Conservation (phyloP, 2,888 invertebrate genomes). For the Perdita meconis region DNA sequence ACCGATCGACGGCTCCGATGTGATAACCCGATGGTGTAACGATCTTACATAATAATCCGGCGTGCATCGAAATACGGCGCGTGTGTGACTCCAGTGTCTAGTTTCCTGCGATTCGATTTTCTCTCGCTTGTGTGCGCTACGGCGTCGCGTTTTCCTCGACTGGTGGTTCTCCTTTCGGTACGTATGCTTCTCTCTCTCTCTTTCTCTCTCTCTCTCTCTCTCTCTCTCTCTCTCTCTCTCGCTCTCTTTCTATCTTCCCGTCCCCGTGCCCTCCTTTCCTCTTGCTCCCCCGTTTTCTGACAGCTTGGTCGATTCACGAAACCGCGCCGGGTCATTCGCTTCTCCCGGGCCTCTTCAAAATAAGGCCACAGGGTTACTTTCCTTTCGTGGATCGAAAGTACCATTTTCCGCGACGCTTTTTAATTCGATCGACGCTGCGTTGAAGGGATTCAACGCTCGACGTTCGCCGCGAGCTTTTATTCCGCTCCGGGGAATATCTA, state of each 20-base stretch:
- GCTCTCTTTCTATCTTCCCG: conserved; percentile 21
- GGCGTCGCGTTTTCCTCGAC: conserved; percentile 29
- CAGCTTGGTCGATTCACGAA: conserved; percentile 80
- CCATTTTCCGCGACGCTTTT: neutral
- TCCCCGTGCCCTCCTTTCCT: conserved; percentile 39
- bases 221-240: conserved; percentile 26
- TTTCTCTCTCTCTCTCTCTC: neutral
- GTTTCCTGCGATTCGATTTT: conserved; percentile 55
- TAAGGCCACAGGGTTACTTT: conserved; percentile 61
- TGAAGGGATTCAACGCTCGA: neutral
- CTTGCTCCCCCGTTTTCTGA: conserved; percentile 65
- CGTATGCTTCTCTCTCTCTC: conserved; percentile 31
- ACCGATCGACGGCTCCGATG: too few relatives aligned
- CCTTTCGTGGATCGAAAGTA: neutral
- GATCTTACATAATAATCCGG: conserved; percentile 75
- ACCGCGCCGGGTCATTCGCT: conserved; percentile 72
- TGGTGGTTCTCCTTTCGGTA: conserved; percentile 39
- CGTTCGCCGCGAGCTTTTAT: too few relatives aligned
- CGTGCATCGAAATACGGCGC: conserved; percentile 64
- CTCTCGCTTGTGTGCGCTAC: conserved; percentile 24
- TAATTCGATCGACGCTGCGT: neutral
- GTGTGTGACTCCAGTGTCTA: conserved; percentile 54
- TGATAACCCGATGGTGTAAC: conserved; percentile 68
- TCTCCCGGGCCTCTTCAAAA: conserved; percentile 73
- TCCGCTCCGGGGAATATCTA: too few relatives aligned